Base-by-base conservation (phyloP, 1,140 invertebrate genomes). In the Bombus fervidus region DNA sequence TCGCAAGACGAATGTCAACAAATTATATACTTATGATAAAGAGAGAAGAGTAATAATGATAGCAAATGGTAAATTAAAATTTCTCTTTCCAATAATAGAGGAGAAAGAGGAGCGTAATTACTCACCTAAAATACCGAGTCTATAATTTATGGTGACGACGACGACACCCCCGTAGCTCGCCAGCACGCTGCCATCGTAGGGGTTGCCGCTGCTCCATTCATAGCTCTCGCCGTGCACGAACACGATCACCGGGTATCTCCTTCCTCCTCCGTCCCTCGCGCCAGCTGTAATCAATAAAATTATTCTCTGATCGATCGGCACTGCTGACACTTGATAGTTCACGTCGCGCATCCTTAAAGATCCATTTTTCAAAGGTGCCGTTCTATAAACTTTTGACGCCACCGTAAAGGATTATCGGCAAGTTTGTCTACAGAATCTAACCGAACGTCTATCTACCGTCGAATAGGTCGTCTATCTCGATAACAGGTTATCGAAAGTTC, bases 181-280 rank as follows among this genome's bases (percentile, higher is more conserved):
- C 83, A 99, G 96, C 28, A 99, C 98, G 80, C 97, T 98, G 81
- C 98, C 98, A 92, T 99, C 99, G 95, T 99, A 99, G 1, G 98
- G 97, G 96, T 99, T 99, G 57, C 98, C 98, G 59, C 98, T 98
- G 95, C 98, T 99, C 97, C 98, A 99, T 94, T 99, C 98, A 95
- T 98, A 99, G 90, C 98, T 99, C 95, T 99, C 98, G 2, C 99
- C 99, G 93, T 99, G 98, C 73, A 99, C 97, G 96, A 98, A 99
- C 22, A 99, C 98, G 94, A 99, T 96, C 39, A 99, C 98, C 2
- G 98, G 98, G 94, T 97, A 97, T 94, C 96, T 96, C 82, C 93
- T 94, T 86, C 96, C 90, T 94, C 95, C 93, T 69, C 95, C 94
- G 90, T 97, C 97, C 88, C 97, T 95, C 83, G 97, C 96, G 73